phyloP scores from a whole-genome alignment of 2,797 vertebrate genomes.

The Danio jaintianensis region DNA sequence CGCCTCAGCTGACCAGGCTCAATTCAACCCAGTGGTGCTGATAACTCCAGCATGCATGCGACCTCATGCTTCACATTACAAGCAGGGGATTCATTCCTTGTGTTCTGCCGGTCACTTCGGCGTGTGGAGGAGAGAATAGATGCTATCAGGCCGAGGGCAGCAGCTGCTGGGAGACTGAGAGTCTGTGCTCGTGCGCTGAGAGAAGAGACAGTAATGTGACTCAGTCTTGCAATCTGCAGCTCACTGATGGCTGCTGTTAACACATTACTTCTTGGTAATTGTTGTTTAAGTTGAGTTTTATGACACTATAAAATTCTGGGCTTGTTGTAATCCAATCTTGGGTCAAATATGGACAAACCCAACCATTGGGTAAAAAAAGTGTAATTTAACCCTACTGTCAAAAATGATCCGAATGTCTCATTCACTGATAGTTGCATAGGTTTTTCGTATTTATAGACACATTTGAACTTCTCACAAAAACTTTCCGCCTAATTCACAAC shows the following conservation, averaged over 20 bases:
- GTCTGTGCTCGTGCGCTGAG: constrained; percentile 63
- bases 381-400: too few species aligned
- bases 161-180: constrained; percentile 59
- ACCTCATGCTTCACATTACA: constrained; percentile 72
- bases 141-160: constrained; percentile 61
- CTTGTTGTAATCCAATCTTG: too few species aligned
- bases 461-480: too few species aligned
- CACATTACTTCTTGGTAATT: constrained; percentile 4
- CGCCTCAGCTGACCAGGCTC: constrained; percentile 72
- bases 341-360: too few species aligned
- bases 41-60: constrained; percentile 73
- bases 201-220: constrained; percentile 57
- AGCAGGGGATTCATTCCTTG: constrained; percentile 75
- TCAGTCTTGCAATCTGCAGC: constrained; percentile 39
- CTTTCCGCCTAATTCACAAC: too few species aligned
- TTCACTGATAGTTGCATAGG: too few species aligned
- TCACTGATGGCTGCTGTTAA: background rate
- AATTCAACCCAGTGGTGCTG: constrained; percentile 74
- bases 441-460: too few species aligned
- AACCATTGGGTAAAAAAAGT: too few species aligned
- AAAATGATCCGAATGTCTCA: too few species aligned
- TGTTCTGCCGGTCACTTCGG: constrained; percentile 72
- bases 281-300: background rate
- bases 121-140: constrained; percentile 72
- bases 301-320: too few species aligned